These are phyloP conservation scores for Drosophila biarmipes DNA, from an alignment of 1,140 invertebrate species.

Conservation along the genomic window DNA sequence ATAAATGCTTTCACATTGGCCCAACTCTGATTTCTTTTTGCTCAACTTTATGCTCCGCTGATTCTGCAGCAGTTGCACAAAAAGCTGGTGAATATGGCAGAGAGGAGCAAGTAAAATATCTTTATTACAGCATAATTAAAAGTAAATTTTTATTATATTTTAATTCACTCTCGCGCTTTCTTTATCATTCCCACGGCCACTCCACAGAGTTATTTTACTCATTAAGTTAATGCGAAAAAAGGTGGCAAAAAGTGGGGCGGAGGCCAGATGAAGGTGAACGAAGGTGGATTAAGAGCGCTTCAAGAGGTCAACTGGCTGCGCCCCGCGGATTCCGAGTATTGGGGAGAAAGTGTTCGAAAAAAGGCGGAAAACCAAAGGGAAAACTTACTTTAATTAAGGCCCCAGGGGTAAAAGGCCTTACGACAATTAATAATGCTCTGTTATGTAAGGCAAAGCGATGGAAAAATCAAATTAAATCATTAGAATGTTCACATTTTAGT, in stretches of 20 bases:
- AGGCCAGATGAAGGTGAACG: conserved; percentile 15
- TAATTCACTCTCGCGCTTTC: conserved; percentile 26
- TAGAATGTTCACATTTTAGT: too few relatives aligned
- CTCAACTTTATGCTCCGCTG: conserved; percentile 32
- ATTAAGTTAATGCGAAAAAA: conserved; percentile 65
- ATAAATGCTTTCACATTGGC: conserved; percentile 58
- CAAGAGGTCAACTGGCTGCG: conserved; percentile 17
- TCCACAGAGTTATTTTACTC: conserved; percentile 34
- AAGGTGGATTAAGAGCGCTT: conserved; percentile 34
- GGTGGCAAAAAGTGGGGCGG: background rate
- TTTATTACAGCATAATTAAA: conserved; percentile 69
- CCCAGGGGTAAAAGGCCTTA: background rate
- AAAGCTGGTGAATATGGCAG: background rate
- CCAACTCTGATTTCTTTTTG: conserved; percentile 21
- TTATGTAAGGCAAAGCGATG: too few relatives aligned
- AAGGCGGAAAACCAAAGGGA: background rate
- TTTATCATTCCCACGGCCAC: background rate
- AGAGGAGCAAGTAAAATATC: conserved; percentile 35
- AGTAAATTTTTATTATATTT: conserved; percentile 51
- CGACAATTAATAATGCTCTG: conserved; percentile 6
- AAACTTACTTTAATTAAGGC: conserved; percentile 13
- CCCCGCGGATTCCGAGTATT: background rate
- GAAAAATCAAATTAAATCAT: too few relatives aligned
- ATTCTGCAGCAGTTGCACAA: conserved; percentile 45
- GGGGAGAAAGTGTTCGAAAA: background rate